Evolutionary conservation across 2,888 invertebrate species (phyloP), one percentile per base, ranked within the genome.

Genomic region (Calephelis perditalis): DNA sequence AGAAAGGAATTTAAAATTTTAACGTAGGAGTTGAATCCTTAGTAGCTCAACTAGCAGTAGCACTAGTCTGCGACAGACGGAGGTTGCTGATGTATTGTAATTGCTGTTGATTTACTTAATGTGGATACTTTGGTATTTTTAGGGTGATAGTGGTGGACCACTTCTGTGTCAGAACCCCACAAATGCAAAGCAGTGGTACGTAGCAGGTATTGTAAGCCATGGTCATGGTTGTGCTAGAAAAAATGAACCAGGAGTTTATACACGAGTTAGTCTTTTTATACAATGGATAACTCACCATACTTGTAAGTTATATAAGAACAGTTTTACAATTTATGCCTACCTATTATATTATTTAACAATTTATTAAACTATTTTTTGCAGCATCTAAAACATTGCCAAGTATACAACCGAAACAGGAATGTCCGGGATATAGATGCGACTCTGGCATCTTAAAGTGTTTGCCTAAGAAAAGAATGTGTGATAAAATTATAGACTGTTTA

Each of bases 81-180:
- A 40, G 8, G 40, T 40, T 40, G 8, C 40, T 6, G 40, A 40
- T 40, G 6, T 40, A 40, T 40, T 40, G 3, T 40, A 40, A 40
- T 40, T 40, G 3, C 1, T 26, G 26, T 26, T 26, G 3, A 1
- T 3, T 57, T 40, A 57, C 12, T n/a, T 35, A 26, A 15, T 12
- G 52, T 6, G 10, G 10, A 47, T 56, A 54, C 37, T 35, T 52
- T 52, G 10, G 15, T 47, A 26, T 69, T 76, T 79, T 46, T 67
- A 95, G 90, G 96, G 95, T 56, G 95, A 96, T 73, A 96, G 96
- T 68, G 97, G 97, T 56, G 96, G 97, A 0, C 97, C 97, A 56
- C 91, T 97, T 57, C 92, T 96, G 79, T 97, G 97, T 82, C 93
- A 92, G 75, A 94, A 94, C 80, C 93, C 94, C 49, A 86, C 91